phyloP scores from a whole-genome alignment of 2,113 vertebrate genomes.

The Brienomyrus longianalis region DNA sequence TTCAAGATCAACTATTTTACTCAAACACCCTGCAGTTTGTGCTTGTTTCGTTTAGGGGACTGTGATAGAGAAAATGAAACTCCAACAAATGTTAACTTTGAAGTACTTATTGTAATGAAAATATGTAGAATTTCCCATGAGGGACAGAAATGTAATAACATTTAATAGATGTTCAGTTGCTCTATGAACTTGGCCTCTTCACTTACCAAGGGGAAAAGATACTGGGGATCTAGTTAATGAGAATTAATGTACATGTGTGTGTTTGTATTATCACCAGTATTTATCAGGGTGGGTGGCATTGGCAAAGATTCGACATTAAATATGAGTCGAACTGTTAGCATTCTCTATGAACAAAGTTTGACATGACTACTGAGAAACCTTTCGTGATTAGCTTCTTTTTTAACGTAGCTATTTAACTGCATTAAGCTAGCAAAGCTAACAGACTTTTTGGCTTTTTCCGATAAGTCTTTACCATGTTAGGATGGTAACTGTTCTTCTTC shows the following conservation, averaged over 20 bases:
- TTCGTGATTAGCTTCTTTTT: not conserved
- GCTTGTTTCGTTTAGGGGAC: not conserved
- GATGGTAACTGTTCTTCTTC: not conserved
- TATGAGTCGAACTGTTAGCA: not conserved
- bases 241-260: not conserved
- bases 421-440: not conserved
- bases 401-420: not conserved
- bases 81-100: not conserved
- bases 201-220: not conserved
- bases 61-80: not conserved
- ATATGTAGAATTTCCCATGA: constrained; percentile 30
- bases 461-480: not conserved
- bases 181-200: constrained; percentile 25
- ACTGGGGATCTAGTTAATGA: not conserved
- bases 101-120: constrained; percentile 27
- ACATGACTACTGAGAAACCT: not conserved
- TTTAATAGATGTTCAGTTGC: constrained; percentile 37
- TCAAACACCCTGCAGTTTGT: not conserved
- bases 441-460: not conserved
- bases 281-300: not conserved
- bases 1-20: not conserved
- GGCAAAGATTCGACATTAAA: not conserved
- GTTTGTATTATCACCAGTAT: not conserved
- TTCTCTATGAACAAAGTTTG: not conserved
- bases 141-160: constrained; percentile 29